These are phyloP conservation scores for Stigmatopora nigra DNA, from an alignment of 2,113 vertebrate genomes.

Conservation along the genomic window DNA sequence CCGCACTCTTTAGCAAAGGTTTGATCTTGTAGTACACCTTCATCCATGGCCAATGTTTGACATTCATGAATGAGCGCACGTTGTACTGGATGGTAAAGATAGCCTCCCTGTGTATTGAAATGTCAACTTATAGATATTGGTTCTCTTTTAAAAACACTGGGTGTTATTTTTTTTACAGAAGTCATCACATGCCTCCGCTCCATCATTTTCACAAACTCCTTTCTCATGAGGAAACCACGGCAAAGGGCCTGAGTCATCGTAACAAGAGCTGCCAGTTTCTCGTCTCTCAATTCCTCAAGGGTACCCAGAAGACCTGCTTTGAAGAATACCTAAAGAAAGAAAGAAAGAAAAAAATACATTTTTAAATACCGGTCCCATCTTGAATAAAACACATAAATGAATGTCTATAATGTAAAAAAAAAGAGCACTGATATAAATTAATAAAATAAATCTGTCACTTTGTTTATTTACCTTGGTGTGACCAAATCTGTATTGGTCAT, in stretches of 20 bases:
- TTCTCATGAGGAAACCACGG: constrained; percentile 49
- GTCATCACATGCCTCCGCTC: constrained; percentile 34
- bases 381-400: not conserved
- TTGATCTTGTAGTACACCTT: constrained; percentile 64
- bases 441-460: not conserved
- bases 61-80: constrained; percentile 57
- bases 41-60: constrained; percentile 62
- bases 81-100: constrained; percentile 52
- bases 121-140: not conserved
- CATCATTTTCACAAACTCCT: constrained; percentile 47
- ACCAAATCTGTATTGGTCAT: constrained; percentile 45
- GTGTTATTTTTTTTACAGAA: not conserved
- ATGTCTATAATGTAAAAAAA: not conserved
- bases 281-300: constrained; percentile 57
- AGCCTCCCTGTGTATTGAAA: constrained; percentile 35
- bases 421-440: not conserved
- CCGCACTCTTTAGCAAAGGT: constrained; percentile 54
- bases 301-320: constrained; percentile 52
- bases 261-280: constrained; percentile 45
- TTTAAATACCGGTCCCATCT: not conserved
- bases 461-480: constrained; percentile 32
- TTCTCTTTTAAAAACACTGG: not conserved
- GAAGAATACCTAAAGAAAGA: constrained; percentile 42
- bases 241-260: constrained; percentile 53
- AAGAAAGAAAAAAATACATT: not conserved